Evolutionary conservation across 64 coral and sea anemone species (phyloP), one percentile per base, ranked within the genome.

Genomic region (Hydrozoanthus tunicans): DNA sequence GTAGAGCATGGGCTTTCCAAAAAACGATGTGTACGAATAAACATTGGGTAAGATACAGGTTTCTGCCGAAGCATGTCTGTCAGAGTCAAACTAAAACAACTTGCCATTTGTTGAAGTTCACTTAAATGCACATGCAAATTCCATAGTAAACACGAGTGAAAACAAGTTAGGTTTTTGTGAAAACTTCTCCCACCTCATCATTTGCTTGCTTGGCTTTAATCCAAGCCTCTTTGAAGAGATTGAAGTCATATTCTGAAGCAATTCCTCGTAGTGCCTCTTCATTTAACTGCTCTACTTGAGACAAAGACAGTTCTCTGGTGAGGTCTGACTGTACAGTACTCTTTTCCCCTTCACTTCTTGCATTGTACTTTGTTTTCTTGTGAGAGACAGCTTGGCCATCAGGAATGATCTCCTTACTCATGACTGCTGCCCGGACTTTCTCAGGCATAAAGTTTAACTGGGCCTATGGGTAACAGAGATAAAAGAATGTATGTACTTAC

Each of bases 161-260:
- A 83, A n/a, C n/a, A 13, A 57, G 7, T 14, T 13, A 15, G 59
- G 24, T 14, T 89, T 23, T 13, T 17, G 5, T 52, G 13, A 5
- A 6, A 20, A 9, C 53, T 14, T 79, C 51, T 57, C 70, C 58
- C 64, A 98, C 96, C 83, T 95, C 96, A 74, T 95, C 92, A 83
- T 98, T 98, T 9, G 93, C 96, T 71, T 93, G 74, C 73, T 89
- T 55, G 24, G 96, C 94, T 77, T 95, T 98, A 27, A 75, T 59
- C 94, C 92, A 95, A 63, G 96, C 96, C 53, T 86, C 91, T 89
- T 95, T 98, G 70, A 98, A 98, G 82, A 98, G 61, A 55, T 93
- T 92, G 12, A 95, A 93, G 20, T 98, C 96, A 90, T 76, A 80
- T 12, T 95, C 96, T 53, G 94, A 84, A 24, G 94, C 82, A 52